These are phyloP conservation scores for Phlogophora meticulosa DNA, from an alignment of 2,888 invertebrate genomes.

Conservation along the genomic window DNA sequence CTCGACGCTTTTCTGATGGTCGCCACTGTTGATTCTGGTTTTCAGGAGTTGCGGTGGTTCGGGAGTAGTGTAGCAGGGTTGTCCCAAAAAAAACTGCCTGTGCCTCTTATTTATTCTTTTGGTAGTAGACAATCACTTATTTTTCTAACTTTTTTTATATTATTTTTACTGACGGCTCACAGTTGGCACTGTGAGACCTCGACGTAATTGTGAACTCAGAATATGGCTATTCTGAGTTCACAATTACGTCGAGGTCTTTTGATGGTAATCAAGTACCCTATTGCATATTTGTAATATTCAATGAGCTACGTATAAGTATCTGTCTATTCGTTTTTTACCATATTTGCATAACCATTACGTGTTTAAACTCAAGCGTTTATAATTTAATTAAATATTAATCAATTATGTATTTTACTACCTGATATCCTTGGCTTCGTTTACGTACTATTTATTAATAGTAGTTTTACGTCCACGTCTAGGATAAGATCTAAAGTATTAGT, in stretches of 20 bases:
- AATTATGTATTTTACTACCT: conserved; percentile 44
- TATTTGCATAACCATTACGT: conserved; percentile 26
- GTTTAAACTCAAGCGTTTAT: conserved; percentile 28
- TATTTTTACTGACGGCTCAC: too few relatives aligned
- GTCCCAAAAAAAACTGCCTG: too few relatives aligned
- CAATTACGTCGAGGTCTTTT: background rate
- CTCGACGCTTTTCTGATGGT: too few relatives aligned
- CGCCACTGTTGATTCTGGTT: too few relatives aligned
- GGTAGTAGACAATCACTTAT: too few relatives aligned
- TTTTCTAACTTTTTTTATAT: too few relatives aligned
- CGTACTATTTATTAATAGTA: conserved; percentile 23
- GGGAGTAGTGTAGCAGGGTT: too few relatives aligned
- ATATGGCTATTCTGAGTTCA: too few relatives aligned
- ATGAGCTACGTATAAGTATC: conserved; percentile 12
- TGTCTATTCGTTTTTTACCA: conserved; percentile 22
- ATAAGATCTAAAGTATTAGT: conserved; percentile 1
- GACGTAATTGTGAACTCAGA: too few relatives aligned
- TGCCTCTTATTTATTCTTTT: too few relatives aligned
- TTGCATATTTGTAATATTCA: conserved; percentile 19
- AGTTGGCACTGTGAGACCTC: too few relatives aligned
- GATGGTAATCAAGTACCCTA: background rate
- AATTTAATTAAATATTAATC: conserved; percentile 46
- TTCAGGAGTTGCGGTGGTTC: too few relatives aligned
- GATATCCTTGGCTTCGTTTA: conserved; percentile 48
- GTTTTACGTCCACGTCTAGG: conserved; percentile 7